Percentiles rank a stretch among this genome's conserved stretches.
Conservation (phyloP, 2,113 vertebrate species). For the Physeter macrocephalus region DNA sequence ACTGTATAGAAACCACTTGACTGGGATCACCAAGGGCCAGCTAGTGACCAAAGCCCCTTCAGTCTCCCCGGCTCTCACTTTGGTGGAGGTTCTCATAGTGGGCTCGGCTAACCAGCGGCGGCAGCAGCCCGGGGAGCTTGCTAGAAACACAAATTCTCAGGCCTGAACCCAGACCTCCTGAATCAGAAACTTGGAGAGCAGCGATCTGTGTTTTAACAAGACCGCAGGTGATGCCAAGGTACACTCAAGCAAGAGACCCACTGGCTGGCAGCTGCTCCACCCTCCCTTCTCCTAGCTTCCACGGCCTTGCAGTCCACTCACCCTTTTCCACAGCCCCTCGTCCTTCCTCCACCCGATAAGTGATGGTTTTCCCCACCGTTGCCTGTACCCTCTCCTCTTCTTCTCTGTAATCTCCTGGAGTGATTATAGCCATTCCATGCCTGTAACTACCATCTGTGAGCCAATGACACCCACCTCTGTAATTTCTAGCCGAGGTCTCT, state of each 20-base stretch:
- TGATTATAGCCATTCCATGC: background rate
- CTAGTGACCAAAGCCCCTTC: background rate
- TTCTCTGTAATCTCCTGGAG: background rate
- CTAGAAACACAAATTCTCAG: background rate
- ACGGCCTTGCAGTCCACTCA: background rate
- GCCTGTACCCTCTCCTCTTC: background rate
- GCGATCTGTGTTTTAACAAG: background rate
- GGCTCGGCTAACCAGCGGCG: background rate
- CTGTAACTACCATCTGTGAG: background rate
- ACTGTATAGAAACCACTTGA: background rate
- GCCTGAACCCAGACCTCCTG: background rate
- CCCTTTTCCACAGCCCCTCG: background rate
- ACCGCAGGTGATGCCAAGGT: background rate
- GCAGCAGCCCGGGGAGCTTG: background rate
- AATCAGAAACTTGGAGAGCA: background rate
- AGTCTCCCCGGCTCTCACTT: background rate
- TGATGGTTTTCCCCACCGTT: background rate
- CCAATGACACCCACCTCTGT: background rate
- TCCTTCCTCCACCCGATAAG: background rate
- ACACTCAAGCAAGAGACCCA: background rate
- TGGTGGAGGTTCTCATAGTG: background rate
- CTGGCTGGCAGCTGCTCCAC: background rate
- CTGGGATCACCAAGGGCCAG: background rate
- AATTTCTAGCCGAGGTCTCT: constrained; percentile 8
- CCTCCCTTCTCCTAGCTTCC: background rate